These are phyloP conservation scores for Macaria liturata DNA, from an alignment of 2,888 invertebrate genomes.

Conservation along the genomic window DNA sequence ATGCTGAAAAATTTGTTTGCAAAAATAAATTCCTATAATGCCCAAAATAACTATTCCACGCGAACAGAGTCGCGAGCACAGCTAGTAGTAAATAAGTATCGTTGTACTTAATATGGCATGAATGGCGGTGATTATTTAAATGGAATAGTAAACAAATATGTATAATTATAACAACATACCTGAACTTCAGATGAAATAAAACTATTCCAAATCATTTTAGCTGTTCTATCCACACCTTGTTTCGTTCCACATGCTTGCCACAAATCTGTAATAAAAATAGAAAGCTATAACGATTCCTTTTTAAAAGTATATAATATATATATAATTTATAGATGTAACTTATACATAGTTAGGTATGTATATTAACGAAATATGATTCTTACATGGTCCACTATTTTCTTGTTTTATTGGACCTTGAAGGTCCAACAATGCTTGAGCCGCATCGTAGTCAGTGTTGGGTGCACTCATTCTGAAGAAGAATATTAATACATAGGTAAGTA, in stretches of 20 bases:
- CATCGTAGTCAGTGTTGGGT: constrained; percentile 42
- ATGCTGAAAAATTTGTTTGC: too few species aligned
- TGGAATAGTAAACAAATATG: too few species aligned
- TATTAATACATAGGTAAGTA: background rate
- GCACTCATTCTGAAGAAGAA: constrained; percentile 23
- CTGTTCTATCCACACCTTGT: constrained; percentile 40
- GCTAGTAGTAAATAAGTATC: too few species aligned
- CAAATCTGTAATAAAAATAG: constrained; percentile 22
- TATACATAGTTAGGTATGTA: background rate
- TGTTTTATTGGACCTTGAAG: constrained; percentile 38
- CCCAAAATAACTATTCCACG: too few species aligned
- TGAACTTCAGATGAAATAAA: constrained; percentile 37
- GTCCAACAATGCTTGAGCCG: constrained; percentile 46
- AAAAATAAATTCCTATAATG: too few species aligned
- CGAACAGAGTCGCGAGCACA: too few species aligned
- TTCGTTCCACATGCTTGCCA: constrained; percentile 21
- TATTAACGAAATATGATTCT: constrained; percentile 13
- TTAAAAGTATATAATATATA: constrained; percentile 6
- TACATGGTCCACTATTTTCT: constrained; percentile 26
- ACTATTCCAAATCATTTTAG: constrained; percentile 43
- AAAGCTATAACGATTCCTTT: constrained; percentile 8
- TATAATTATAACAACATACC: constrained; percentile 27
- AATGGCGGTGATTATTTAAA: too few species aligned
- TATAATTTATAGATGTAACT: too few species aligned
- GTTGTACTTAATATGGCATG: too few species aligned